Base-by-base conservation (phyloP, 2,888 invertebrate species). In the Branchipolynoe longqiensis region DNA sequence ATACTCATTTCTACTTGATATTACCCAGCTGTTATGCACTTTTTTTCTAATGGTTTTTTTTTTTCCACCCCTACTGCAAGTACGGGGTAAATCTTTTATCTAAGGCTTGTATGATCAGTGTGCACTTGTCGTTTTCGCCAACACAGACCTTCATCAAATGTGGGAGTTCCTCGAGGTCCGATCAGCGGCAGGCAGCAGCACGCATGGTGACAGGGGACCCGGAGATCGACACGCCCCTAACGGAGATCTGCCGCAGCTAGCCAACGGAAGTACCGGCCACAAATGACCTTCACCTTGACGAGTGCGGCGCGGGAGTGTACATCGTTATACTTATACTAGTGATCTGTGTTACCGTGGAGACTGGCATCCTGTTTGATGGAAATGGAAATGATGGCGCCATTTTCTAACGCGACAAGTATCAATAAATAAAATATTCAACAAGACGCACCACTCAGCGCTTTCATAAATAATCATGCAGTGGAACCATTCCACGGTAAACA, bases 51-150 rank as follows among this genome's bases (percentile, higher is more conserved):
- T 62, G 31, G 31, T n/a, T n/a, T n/a, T n/a, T n/a, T n/a, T n/a
- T n/a, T n/a, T n/a, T n/a, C n/a, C n/a, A n/a, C n/a, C n/a, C n/a
- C n/a, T n/a, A n/a, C n/a, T n/a, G n/a, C n/a, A n/a, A n/a, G n/a
- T n/a, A n/a, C n/a, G n/a, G n/a, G n/a, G n/a, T n/a, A n/a, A n/a
- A n/a, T n/a, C n/a, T n/a, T n/a, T n/a, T n/a, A n/a, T n/a, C n/a
- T n/a, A n/a, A n/a, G n/a, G n/a, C n/a, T 69, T 14, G 36, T 36
- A 69, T 69, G 69, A 69, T 69, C 69, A 69, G 36, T 69, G 69
- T 69, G 33, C 25, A 14, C 22, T 3, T 69, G 18, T 36, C 36
- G 33, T 62, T 25, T 62, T 4, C 22, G 33, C 36, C 25, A 33
- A 69, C 69, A 69, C 69, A 69, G 69, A 38, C 36, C n/a, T 22